Base-by-base conservation (phyloP, 2,797 vertebrate species). In the Acanthornis magna region DNA sequence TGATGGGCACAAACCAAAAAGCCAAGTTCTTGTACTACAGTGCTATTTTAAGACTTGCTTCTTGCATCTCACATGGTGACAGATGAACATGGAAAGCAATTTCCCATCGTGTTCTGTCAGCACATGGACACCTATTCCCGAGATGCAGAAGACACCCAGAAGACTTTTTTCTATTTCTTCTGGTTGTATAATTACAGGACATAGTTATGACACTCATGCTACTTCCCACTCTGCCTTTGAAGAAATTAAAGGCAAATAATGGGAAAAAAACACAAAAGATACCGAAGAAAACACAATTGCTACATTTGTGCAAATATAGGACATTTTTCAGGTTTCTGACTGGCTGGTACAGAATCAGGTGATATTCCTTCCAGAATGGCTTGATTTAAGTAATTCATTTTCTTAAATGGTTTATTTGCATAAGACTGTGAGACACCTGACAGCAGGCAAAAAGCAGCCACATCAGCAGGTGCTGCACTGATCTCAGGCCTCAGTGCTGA, bases 91-190 rank as follows among this genome's bases (percentile, higher is more conserved):
- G 17, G 79, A 76, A 47, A 93, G 65, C 61, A 80, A 65, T 65
- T 89, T 93, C 67, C 61, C 50, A 88, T 85, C 70, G 88, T 92
- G 57, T 91, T 84, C 84, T 94, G 63, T 74, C 75, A 94, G 91
- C 67, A 91, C 20, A 70, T 26, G 29, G 82, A 83, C 43, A 90
- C 20, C 48, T 62, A 96, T 93, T 63, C 55, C 65, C 71, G 82
- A 81, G n/a, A 54, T 25, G 16, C 1, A 89, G 45, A 76, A 85
- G 53, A 83, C 60, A 60, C 32, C 21, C 11, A 77, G 84, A 90
- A 76, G 67, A 81, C 11, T 57, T 53, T 72, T 36, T 43, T 25
- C 34, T 80, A 50, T 25, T 88, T 65, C 40, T 40, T 72, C 34
- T 25, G 13, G 36, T 85, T 74, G 43, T 53, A 14, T 74, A 79